phyloP scores from a whole-genome alignment of 1,140 invertebrate genomes.

The Aphidius gifuensis region DNA sequence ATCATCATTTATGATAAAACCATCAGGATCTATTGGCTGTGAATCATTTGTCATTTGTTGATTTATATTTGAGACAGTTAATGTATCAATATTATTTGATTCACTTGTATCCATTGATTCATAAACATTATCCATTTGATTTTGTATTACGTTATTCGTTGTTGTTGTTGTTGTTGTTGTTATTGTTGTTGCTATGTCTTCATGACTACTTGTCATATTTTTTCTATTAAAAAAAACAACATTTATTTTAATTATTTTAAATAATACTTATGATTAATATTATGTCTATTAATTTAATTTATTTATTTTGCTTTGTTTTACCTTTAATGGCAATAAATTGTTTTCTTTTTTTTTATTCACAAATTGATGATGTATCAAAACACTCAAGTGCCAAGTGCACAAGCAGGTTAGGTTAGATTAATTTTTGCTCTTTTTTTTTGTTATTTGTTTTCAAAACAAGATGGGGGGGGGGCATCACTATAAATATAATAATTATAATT shows the following conservation, averaged over 20 bases:
- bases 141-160: not conserved
- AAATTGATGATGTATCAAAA: too few relatives aligned
- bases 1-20: slow-evolving; percentile 16
- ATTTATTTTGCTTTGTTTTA: too few relatives aligned
- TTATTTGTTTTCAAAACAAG: too few relatives aligned
- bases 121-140: slow-evolving; percentile 15
- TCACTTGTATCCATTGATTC: slow-evolving; percentile 21
- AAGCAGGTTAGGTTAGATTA: too few relatives aligned
- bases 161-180: not conserved
- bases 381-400: too few relatives aligned
- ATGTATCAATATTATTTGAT: not conserved
- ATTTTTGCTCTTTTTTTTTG: too few relatives aligned
- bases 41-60: slow-evolving; percentile 16
- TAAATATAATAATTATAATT: too few relatives aligned
- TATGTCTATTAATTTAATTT: too few relatives aligned
- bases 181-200: slow-evolving; percentile 10
- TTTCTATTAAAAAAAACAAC: slow-evolving; percentile 2
- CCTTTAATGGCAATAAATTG: too few relatives aligned
- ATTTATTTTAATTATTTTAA: not conserved
- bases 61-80: slow-evolving; percentile 1
- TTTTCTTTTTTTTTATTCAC: too few relatives aligned
- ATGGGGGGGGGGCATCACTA: too few relatives aligned
- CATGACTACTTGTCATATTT: slow-evolving; percentile 20
- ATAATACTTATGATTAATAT: too few relatives aligned
- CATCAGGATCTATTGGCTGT: slow-evolving; percentile 12